Percentiles rank a stretch among this genome's conserved stretches.
These are phyloP conservation scores for Dasyurus viverrinus DNA, from an alignment of 2,113 vertebrate genomes.

Conservation along the genomic window DNA sequence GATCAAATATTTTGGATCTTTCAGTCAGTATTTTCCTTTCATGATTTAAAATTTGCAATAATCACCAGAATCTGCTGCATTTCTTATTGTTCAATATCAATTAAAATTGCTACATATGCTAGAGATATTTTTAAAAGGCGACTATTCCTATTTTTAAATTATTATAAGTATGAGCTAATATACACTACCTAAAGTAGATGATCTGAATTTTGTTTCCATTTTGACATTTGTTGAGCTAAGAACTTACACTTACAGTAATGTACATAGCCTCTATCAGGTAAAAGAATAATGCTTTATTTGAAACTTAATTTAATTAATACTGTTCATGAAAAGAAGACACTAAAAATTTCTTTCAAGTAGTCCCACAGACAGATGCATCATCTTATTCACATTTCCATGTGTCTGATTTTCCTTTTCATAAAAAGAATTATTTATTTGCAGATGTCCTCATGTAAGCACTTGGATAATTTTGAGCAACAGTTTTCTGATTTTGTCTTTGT, in stretches of 20 bases:
- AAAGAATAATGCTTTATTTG: not conserved
- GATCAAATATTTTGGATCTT: not conserved
- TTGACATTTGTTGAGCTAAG: not conserved
- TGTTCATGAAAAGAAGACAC: not conserved
- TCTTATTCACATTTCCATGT: not conserved
- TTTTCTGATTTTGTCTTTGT: not conserved
- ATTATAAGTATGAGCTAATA: not conserved
- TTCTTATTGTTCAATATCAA: not conserved
- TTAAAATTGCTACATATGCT: not conserved
- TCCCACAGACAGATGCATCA: not conserved
- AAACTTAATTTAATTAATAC: not conserved
- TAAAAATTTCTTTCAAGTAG: not conserved
- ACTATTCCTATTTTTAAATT: not conserved
- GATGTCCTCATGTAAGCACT: not conserved
- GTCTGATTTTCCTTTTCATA: not conserved
- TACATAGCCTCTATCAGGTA: not conserved
- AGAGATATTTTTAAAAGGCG: not conserved
- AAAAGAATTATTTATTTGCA: not conserved
- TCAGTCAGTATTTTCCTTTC: not conserved
- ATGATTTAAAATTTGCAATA: not conserved
- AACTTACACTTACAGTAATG: not conserved
- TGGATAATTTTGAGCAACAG: not conserved
- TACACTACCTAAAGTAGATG: not conserved
- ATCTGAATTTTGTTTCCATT: not conserved
- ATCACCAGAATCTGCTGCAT: not conserved